A percentile compares a stretch with the other conserved stretches of the same genome.
These are phyloP conservation scores for Pipistrellus kuhlii DNA, from an alignment of 2,797 vertebrate genomes.

Conservation along the genomic window DNA sequence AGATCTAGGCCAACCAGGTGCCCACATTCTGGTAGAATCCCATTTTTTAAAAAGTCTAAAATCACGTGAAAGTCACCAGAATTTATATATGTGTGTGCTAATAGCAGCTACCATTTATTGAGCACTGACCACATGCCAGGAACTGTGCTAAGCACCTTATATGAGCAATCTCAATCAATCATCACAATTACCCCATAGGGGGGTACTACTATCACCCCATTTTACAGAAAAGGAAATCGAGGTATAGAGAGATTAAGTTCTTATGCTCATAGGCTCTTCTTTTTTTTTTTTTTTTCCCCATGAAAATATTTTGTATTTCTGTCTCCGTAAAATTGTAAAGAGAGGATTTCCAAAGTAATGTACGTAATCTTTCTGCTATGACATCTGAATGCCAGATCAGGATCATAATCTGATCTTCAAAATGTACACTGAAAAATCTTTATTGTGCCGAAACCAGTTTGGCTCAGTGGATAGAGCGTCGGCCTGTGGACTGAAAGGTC, in stretches of 20 bases:
- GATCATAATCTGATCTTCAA: slow-evolving; percentile 50
- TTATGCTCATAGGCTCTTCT: neutral
- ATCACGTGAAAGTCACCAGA: slow-evolving; percentile 10
- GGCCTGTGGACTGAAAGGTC: no score
- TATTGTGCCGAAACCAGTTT: neutral
- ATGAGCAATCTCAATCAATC: neutral
- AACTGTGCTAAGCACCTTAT: slow-evolving; percentile 43
- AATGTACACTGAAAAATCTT: slow-evolving; percentile 51
- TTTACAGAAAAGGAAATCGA: slow-evolving; percentile 25
- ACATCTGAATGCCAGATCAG: neutral
- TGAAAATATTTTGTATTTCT: neutral
- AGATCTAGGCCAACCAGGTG: neutral
- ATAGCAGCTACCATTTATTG: neutral
- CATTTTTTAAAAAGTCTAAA: slow-evolving; percentile 62
- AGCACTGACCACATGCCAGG: slow-evolving; percentile 49
- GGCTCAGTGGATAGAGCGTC: no score
- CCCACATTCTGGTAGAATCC: slow-evolving; percentile 59
- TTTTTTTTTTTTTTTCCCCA: neutral
- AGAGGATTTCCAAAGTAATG: slow-evolving; percentile 58
- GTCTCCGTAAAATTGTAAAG: neutral
- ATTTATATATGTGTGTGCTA: neutral
- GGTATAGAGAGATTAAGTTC: neutral
- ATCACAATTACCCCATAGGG: neutral
- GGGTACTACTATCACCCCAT: neutral
- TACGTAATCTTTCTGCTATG: slow-evolving; percentile 13